A percentile compares a stretch with the other conserved stretches of the same genome.
Evolutionary conservation across 2,113 vertebrate genomes (phyloP).

Genomic region (Anser brachyrhynchus): DNA sequence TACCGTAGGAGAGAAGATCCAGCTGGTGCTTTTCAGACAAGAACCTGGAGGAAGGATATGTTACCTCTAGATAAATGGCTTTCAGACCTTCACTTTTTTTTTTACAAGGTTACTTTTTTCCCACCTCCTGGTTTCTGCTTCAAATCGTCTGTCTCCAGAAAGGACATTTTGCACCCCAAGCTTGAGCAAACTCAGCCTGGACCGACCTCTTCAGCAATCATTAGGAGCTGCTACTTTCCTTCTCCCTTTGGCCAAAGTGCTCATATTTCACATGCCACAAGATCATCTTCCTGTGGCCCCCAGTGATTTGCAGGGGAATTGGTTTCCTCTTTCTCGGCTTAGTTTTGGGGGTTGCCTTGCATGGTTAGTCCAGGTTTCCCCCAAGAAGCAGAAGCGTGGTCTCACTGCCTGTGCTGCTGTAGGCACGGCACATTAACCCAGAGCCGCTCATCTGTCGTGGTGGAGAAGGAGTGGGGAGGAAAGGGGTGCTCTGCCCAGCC

Average conservation of each 20-base stretch:
- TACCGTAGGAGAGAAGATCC: not conserved
- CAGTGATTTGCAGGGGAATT: not conserved
- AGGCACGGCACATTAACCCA: not conserved
- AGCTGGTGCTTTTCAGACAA: not conserved
- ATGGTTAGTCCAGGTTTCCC: not conserved
- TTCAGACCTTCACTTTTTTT: not conserved
- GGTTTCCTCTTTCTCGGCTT: not conserved
- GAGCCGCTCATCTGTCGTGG: not conserved
- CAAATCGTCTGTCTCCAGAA: not conserved
- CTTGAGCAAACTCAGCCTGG: not conserved
- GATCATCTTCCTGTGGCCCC: slow-evolving; percentile 18
- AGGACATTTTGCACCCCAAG: not conserved
- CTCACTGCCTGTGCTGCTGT: accelerated
- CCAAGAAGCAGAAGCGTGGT: not conserved
- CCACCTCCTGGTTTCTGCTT: not conserved
- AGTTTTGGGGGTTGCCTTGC: not conserved
- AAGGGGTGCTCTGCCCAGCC: not conserved
- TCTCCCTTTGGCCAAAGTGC: slow-evolving; percentile 17
- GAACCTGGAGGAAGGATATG: not conserved
- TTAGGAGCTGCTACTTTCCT: slow-evolving; percentile 2
- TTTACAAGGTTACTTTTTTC: not conserved
- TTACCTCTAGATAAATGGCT: not conserved
- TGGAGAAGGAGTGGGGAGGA: not conserved
- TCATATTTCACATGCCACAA: slow-evolving; percentile 28
- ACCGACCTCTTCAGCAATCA: not conserved